These are phyloP conservation scores for Alligator sinensis DNA, from an alignment of 2,113 vertebrate genomes.

Conservation along the genomic window DNA sequence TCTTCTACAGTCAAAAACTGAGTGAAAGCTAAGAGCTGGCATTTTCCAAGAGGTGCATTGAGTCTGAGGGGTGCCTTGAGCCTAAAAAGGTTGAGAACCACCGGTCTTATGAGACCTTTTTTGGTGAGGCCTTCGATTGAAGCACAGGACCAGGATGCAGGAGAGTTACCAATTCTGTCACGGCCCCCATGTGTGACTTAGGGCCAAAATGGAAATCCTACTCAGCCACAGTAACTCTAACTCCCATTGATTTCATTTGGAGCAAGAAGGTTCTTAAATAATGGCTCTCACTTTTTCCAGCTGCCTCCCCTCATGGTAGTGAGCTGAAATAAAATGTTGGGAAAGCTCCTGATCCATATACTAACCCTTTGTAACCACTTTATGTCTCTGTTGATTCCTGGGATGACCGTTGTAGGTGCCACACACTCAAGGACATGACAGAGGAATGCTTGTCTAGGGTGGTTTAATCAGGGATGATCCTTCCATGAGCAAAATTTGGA, in stretches of 20 bases:
- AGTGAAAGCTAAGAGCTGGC: no score
- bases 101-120: no score
- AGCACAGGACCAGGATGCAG: background rate
- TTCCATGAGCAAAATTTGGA: no score
- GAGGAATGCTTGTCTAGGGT: no score
- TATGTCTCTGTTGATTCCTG: background rate
- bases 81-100: no score
- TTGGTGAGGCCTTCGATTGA: background rate
- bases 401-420: background rate
- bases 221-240: no score
- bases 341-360: background rate
- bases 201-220: background rate
- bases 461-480: no score
- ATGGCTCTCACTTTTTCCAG: background rate
- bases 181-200: background rate
- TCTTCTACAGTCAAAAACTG: no score
- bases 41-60: no score
- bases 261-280: background rate
- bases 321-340: background rate
- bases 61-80: no score
- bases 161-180: background rate
- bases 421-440: background rate
- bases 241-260: background rate
- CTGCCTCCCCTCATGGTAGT: background rate
- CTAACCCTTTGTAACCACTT: no score